phyloP scores from a whole-genome alignment of 2,888 invertebrate genomes.

The Strigamia maritima region DNA sequence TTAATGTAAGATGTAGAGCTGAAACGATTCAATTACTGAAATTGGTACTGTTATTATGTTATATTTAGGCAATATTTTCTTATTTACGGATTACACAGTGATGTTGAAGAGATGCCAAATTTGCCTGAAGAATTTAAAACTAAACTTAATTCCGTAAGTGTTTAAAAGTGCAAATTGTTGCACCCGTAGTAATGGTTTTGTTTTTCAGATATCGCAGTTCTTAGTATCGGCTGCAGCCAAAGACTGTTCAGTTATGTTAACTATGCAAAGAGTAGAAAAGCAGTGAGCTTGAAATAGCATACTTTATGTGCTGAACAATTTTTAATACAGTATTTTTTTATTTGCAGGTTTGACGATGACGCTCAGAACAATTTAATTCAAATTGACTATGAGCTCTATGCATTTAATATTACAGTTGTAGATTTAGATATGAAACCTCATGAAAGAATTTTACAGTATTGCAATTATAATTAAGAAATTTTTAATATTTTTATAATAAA shows the following conservation, averaged over 20 bases:
- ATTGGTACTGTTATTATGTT: neutral
- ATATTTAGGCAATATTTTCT: neutral
- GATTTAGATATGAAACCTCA: constrained; percentile 13
- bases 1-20: neutral
- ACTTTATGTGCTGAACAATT: neutral
- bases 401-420: neutral
- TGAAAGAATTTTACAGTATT: neutral
- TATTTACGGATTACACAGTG: neutral
- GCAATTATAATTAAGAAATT: neutral
- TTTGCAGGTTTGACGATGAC: neutral
- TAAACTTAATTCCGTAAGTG: neutral
- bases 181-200: neutral
- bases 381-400: neutral
- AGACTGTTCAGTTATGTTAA: neutral
- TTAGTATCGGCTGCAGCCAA: neutral
- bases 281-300: neutral
- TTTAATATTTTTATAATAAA: too few relatives aligned
- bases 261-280: neutral
- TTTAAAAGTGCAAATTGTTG: neutral
- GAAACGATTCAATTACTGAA: too few relatives aligned
- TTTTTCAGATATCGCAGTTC: neutral
- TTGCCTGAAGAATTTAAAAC: neutral
- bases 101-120: neutral
- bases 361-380: neutral
- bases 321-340: neutral